Percentiles rank a stretch among this genome's conserved stretches.
phyloP scores from a whole-genome alignment of 2,888 invertebrate species.

The Coecobrya sp. region DNA sequence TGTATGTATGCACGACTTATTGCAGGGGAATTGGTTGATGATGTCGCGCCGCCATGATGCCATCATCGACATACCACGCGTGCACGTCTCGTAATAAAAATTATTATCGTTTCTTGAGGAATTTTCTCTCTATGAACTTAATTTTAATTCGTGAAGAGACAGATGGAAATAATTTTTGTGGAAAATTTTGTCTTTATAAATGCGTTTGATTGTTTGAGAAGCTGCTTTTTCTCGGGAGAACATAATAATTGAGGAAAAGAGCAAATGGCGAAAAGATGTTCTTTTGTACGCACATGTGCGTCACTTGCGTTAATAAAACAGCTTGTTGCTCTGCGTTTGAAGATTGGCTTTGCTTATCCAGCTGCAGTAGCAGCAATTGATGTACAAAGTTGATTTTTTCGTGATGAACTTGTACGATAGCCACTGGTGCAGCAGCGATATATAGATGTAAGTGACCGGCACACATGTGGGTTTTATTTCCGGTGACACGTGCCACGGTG shows the following conservation, averaged over 20 bases:
- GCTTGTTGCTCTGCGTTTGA: too few species aligned
- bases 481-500: conserved; percentile 78
- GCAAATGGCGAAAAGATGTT: background rate
- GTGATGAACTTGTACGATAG: conserved; percentile 38
- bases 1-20: conserved; percentile 26
- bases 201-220: conserved; percentile 18
- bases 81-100: background rate
- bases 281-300: background rate
- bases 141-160: conserved; percentile 42
- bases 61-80: conserved; percentile 49
- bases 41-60: background rate
- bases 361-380: conserved; percentile 1
- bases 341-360: conserved; percentile 27
- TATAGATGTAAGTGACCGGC: conserved; percentile 37
- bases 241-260: background rate
- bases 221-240: background rate
- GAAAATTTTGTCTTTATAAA: background rate
- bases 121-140: background rate
- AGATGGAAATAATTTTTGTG: conserved; percentile 16
- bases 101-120: background rate
- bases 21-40: background rate
- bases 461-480: conserved; percentile 70
- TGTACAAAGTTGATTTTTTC: too few species aligned
- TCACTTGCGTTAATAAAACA: background rate
- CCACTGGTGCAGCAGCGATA: conserved; percentile 41